Base-by-base conservation (phyloP, 2,888 invertebrate genomes). In the Phaedon cochleariae region DNA sequence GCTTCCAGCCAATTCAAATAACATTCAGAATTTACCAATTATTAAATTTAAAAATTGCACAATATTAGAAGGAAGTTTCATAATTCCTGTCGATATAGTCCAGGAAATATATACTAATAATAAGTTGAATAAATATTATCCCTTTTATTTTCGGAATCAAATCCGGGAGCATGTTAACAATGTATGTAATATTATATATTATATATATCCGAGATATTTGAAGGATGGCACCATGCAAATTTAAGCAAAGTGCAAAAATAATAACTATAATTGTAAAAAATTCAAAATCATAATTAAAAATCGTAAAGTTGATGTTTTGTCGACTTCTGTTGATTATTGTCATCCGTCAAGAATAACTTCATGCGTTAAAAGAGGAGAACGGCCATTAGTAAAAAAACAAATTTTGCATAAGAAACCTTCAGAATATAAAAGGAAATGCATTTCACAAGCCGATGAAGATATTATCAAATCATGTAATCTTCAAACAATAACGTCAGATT, bases 401-500 rank as follows among this genome's bases (percentile, higher is more conserved):
- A 26, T 26, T 54, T 29, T 29, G 7, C 48, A 48, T 48, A 48
- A 20, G 21, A 48, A 48, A 21, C 48, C 48, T 1, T 48, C 48
- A 22, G 22, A 6, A 15, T 52, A 34, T 20, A 64, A 64, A 22
- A 31, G 48, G 6, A n/a, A 54, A 45, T 26, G 12, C n/a, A 53
- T 64, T 17, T 46, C 59, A 34, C 12, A 20, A 1, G 64, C 64
- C 2, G 53, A 53, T 26, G 48, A 22, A 18, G 48, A 48, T 18
- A 29, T 62, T 20, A 17, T 22, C 1, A 6, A 7, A 48, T 48
- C 48, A 12, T 17, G 26, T 12, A 65, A 65, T 59, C 52, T 65
- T 10, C 62, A 65, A 55, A 20, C 12, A 17, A 59, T 64, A 1
- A 64, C 61, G 34, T 69, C 67, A 12, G 69, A 64, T 52, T 6